A percentile compares a stretch with the other conserved stretches of the same genome.
phyloP scores from a whole-genome alignment of 2,797 vertebrate genomes.

The Moxostoma hubbsi region DNA sequence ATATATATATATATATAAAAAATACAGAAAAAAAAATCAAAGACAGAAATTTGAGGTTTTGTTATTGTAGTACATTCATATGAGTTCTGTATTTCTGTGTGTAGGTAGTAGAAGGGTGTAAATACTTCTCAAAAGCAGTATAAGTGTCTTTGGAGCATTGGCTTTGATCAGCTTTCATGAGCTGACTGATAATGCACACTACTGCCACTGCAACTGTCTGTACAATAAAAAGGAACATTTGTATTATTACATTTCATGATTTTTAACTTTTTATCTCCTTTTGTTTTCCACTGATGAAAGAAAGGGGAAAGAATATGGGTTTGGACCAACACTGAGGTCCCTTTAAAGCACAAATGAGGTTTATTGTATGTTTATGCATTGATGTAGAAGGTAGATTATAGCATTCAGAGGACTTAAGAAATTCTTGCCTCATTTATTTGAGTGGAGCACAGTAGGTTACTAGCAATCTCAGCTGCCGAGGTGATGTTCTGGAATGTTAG shows the following conservation, averaged over 20 bases:
- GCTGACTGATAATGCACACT: slow-evolving; percentile 26
- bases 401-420: no score
- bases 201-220: slow-evolving; percentile 19
- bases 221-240: neutral
- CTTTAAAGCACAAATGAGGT: no score
- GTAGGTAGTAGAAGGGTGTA: neutral
- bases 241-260: neutral
- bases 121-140: slow-evolving; percentile 21
- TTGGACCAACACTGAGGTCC: no score
- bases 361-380: no score
- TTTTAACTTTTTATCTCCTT: neutral
- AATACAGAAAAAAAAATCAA: no score
- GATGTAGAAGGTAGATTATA: no score
- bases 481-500: slow-evolving; percentile 37
- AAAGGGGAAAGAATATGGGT: no score
- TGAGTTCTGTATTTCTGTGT: no score
- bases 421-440: slow-evolving; percentile 13
- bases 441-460: neutral
- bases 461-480: slow-evolving; percentile 14
- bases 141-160: slow-evolving; percentile 13
- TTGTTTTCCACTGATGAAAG: no score
- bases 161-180: neutral
- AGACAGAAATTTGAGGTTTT: no score
- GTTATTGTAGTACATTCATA: no score
- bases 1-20: no score